Evolutionary conservation across 1,140 invertebrate species (phyloP), one percentile per base, ranked within the genome.

Genomic region (Drosophila serrata): DNA sequence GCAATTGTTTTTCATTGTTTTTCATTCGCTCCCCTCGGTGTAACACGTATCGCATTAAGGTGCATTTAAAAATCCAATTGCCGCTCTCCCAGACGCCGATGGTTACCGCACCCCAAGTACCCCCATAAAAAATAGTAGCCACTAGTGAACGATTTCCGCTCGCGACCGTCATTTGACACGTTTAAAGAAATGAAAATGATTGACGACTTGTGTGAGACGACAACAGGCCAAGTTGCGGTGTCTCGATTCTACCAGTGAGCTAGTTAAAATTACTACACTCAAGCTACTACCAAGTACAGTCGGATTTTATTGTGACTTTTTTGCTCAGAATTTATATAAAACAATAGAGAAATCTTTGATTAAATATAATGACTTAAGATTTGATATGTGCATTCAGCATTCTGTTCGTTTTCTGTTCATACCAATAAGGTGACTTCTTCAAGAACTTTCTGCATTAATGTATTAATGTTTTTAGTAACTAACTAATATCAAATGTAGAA

Each of bases 101-200:
- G 17, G 35, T 67, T 37, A 68, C 22, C 42, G 33, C 67, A 56
- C 13, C 27, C 65, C 68, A 68, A 68, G 31, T 42, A 55, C 33
- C 33, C 62, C 75, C 69, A 76, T 79, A 79, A 84, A 80, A 82
- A 68, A n/a, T n/a, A 55, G 65, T 29, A 72, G 29, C 48, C 19
- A 67, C 64, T 56, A 29, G 76, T 67, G 72, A 74, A 49, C 73
- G 67, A 85, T 81, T 85, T 85, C 81, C 81, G 82, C 65, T 86
- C 73, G 73, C 73, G 56, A 64, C 68, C 78, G 82, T 72, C 68
- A 86, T 86, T 86, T 86, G 79, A 68, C 79, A 81, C 82, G 79
- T 76, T 85, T 84, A 85, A 80, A 73, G 77, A 84, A 84, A 85
- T 80, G 76, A 80, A 84, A 76, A 84, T 84, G 81, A 84, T 84